phyloP scores from a whole-genome alignment of 2,113 vertebrate genomes.

The Chloropsis cyanopogon region DNA sequence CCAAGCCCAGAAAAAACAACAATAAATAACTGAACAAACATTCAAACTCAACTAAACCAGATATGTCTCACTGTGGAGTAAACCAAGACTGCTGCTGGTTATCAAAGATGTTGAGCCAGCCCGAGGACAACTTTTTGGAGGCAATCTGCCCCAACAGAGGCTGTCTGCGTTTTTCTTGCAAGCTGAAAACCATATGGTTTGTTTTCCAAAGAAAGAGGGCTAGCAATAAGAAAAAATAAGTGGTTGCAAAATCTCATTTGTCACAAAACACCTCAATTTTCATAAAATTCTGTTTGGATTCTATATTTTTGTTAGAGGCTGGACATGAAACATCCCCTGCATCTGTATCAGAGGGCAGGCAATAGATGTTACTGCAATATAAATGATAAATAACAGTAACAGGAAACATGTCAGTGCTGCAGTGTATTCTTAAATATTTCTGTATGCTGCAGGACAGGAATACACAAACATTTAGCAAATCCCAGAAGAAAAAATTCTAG shows the following conservation, averaged over 20 bases:
- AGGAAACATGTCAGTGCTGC: neutral
- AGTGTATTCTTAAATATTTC: neutral
- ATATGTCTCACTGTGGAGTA: neutral
- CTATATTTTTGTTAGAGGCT: neutral
- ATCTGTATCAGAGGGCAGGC: neutral
- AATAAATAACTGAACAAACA: neutral
- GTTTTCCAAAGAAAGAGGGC: neutral
- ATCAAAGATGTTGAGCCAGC: neutral
- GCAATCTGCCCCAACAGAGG: neutral
- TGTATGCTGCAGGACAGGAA: neutral
- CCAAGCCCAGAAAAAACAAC: neutral
- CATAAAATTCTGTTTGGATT: neutral
- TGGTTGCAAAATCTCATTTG: neutral
- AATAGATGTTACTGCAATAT: neutral
- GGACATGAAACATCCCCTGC: neutral
- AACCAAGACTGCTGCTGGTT: neutral
- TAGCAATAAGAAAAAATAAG: neutral
- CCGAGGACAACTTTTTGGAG: neutral
- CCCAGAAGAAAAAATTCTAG: neutral
- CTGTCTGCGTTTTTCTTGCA: neutral
- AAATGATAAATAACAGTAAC: neutral
- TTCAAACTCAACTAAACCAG: neutral
- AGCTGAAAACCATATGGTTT: neutral
- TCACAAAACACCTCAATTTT: neutral
- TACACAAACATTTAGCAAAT: neutral